These are phyloP conservation scores for Papilio gigon DNA, from an alignment of 2,888 invertebrate genomes.

Conservation along the genomic window DNA sequence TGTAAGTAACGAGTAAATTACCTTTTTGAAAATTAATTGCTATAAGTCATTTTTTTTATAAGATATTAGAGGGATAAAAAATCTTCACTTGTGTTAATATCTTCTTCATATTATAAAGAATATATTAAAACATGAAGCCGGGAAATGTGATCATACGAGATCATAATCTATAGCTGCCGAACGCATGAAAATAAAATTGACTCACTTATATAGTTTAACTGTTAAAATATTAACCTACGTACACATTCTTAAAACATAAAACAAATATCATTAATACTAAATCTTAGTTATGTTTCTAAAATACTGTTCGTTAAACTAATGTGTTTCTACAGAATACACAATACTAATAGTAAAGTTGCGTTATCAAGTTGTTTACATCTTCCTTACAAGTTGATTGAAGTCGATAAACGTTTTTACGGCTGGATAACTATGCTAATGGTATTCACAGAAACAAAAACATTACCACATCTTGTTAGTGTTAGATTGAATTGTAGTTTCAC, in stretches of 20 bases:
- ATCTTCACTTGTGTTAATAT: too few species aligned
- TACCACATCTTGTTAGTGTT: constrained; percentile 51
- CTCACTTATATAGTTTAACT: too few species aligned
- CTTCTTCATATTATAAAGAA: too few species aligned
- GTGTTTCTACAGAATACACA: not conserved
- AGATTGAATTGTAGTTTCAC: constrained; percentile 42
- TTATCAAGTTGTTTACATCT: constrained; percentile 48
- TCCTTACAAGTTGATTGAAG: constrained; percentile 55
- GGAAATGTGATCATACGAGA: too few species aligned
- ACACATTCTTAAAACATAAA: not conserved
- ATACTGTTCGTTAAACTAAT: not conserved
- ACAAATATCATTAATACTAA: not conserved
- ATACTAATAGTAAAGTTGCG: constrained; percentile 6
- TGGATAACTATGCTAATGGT: constrained; percentile 74
- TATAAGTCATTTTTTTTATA: not conserved
- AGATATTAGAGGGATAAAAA: too few species aligned
- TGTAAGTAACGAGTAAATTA: constrained; percentile 5
- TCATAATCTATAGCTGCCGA: too few species aligned
- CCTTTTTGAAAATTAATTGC: not conserved
- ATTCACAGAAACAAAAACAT: constrained; percentile 64
- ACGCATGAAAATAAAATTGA: too few species aligned
- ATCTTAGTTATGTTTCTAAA: not conserved
- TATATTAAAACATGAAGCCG: not conserved
- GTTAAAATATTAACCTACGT: not conserved
- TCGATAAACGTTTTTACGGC: constrained; percentile 72